phyloP scores from a whole-genome alignment of 2,113 vertebrate genomes.

The Enhydra lutris region DNA sequence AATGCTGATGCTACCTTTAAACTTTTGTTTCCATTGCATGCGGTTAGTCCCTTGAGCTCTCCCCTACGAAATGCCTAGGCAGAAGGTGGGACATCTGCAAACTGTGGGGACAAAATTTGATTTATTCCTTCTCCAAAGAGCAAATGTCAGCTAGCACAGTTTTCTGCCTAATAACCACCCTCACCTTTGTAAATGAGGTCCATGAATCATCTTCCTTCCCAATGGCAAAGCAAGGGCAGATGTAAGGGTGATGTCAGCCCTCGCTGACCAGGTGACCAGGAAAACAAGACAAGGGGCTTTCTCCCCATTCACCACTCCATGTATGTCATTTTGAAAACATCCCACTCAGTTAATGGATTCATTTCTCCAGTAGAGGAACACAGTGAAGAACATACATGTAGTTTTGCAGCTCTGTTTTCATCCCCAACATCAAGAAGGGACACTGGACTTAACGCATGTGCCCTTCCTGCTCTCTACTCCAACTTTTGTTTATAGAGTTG shows the following conservation, averaged over 20 bases:
- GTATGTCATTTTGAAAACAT: not conserved
- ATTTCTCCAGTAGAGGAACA: not conserved
- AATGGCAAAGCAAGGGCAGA: not conserved
- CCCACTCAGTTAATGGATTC: not conserved
- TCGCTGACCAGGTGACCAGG: not conserved
- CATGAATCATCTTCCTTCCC: not conserved
- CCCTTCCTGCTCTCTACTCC: not conserved
- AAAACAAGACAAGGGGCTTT: not conserved
- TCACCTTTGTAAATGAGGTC: not conserved
- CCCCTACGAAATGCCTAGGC: not conserved
- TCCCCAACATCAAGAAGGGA: not conserved
- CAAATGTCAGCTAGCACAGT: not conserved
- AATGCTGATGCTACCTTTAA: not conserved
- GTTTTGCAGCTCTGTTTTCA: not conserved
- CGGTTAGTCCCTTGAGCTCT: not conserved
- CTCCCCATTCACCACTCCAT: not conserved
- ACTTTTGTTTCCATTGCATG: not conserved
- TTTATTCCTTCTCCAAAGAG: conserved; percentile 9
- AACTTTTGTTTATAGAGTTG: not conserved
- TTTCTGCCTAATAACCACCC: not conserved
- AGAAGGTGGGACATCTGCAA: not conserved
- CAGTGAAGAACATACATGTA: not conserved
- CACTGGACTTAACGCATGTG: not conserved
- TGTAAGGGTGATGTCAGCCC: not conserved
- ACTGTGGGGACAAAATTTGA: not conserved